Base-by-base conservation (phyloP, 1,140 invertebrate species). In the Drosophila arizonae region DNA sequence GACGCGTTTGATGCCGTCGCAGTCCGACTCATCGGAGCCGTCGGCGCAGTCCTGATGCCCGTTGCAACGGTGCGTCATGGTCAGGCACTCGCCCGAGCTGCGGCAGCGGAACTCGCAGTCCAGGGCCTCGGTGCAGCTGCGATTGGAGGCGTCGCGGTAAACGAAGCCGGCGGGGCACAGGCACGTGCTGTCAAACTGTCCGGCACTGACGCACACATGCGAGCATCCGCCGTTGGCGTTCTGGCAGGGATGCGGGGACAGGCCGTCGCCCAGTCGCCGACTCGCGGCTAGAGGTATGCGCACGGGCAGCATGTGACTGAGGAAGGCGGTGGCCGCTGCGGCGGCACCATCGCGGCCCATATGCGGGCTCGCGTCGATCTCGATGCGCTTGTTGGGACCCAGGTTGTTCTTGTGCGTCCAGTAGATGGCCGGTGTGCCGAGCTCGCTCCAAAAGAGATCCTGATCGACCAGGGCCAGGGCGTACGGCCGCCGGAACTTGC, bases 151-250 rank as follows among this genome's bases (percentile, higher is more conserved):
- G 11, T 91, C 90, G 5, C 75, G 79, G 21, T 94, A 85, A 1
- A 92, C 77, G 70, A 94, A 93, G 0, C 93, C 94, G 0, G 93
- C 72, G 0, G 95, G 94, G 80, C 95, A 96, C 0, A 94, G 90
- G 69, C 95, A 95, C 1, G 92, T 73, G 76, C 90, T 62, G 3
- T 9, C 55, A 77, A 61, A 72, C 24, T 75, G 72, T 4, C 80
- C 72, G 24, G 72, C 69, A 50, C 85, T 92, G 0, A 94, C 92
- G 68, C 96, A 97, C 10, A 96, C 88, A 86, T 97, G 95, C 13
- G 95, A 94, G 81, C 96, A 97, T 11, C 94, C 94, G 24, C 95
- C 94, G 77, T 96, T 95, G 17, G 93, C 91, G 15, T 90, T 86
- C 39, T 92, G 92, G 81, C 95, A 96, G 0, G 93, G 92, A 87